Evolutionary conservation across 2,797 vertebrate species (phyloP).

Genomic region (Xiphorhynchus erythropygius): DNA sequence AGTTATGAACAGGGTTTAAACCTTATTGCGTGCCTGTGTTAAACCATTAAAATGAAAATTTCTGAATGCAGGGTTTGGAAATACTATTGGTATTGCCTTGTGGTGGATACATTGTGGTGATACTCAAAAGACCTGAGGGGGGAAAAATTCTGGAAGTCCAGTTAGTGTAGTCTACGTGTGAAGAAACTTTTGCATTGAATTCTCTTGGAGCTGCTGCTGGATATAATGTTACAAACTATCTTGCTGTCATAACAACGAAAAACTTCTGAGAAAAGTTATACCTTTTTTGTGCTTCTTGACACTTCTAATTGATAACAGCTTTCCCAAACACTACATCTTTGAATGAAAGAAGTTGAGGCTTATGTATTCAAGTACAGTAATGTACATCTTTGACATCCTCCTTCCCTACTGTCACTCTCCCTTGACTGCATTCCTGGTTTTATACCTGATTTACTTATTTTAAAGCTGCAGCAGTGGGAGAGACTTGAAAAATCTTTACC

Average conservation of each 20-base stretch:
- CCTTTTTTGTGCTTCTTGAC: neutral
- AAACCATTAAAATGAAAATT: neutral
- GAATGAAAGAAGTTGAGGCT: neutral
- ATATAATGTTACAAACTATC: neutral
- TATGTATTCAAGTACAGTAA: neutral
- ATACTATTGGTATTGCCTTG: neutral
- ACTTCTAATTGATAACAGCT: neutral
- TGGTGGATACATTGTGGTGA: accelerated
- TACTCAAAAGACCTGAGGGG: neutral
- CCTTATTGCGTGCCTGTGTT: neutral
- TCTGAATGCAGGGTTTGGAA: neutral
- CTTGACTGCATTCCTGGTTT: neutral
- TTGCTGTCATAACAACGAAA: neutral
- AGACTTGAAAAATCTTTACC: neutral
- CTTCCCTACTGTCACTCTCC: neutral
- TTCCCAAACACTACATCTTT: neutral
- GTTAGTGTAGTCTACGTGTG: neutral
- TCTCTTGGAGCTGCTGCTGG: neutral
- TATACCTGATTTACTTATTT: neutral
- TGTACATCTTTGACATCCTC: neutral
- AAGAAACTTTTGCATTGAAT: neutral
- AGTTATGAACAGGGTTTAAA: neutral
- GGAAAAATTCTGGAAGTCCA: accelerated
- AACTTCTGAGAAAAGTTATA: neutral
- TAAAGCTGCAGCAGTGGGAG: neutral